Percentiles rank a stretch among this genome's conserved stretches.
These are phyloP conservation scores for Hesperophylax magnus DNA, from an alignment of 1,140 invertebrate species.

Conservation along the genomic window DNA sequence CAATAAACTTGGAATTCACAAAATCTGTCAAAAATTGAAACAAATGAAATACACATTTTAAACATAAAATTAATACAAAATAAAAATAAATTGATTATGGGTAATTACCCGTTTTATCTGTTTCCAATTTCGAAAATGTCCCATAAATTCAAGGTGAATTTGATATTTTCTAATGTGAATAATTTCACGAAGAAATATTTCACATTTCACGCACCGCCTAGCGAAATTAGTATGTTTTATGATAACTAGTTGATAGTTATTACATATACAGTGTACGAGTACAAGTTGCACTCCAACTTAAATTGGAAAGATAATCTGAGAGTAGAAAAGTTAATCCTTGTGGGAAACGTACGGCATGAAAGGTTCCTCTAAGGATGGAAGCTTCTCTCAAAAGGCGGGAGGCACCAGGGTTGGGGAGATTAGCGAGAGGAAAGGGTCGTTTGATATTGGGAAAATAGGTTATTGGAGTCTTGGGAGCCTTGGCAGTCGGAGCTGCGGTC, in stretches of 20 bases:
- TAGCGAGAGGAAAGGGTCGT: neutral
- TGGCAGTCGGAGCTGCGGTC: neutral
- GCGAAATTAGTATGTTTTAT: no score
- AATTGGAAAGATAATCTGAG: conserved; percentile 24
- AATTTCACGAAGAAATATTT: no score
- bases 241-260: neutral
- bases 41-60: no score
- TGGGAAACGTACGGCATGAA: neutral
- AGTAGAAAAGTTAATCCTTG: conserved; percentile 29
- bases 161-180: no score
- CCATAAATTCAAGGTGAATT: no score
- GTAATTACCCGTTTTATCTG: no score
- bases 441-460: conserved; percentile 16
- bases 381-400: neutral
- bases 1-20: no score
- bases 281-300: conserved; percentile 2
- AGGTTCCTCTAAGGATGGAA: neutral
- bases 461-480: neutral
- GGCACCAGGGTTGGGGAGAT: neutral
- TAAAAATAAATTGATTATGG: no score
- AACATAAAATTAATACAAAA: no score
- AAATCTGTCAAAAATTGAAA: no score
- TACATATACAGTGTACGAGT: neutral
- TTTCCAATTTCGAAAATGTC: no score
- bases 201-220: no score